Base-by-base conservation (phyloP, 1,140 invertebrate species). In the Drosophila sproati region DNA sequence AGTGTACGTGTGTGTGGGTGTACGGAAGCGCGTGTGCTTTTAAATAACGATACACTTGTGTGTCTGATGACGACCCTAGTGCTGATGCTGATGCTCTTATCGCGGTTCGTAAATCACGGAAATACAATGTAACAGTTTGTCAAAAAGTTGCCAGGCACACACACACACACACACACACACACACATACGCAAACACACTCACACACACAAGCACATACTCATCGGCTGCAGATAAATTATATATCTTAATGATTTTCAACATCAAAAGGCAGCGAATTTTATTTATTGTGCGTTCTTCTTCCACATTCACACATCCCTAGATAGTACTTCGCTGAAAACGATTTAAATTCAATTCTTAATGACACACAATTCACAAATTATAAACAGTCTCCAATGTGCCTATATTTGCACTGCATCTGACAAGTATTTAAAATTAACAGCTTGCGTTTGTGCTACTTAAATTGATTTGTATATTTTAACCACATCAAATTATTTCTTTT, bases 91-190 rank as follows among this genome's bases (percentile, higher is more conserved):
- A 43, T 50, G 48, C 68, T 72, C 61, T 75, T 61, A 73, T 70
- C 52, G 52, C 54, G 28, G 20, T 51, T 41, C 66, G 63, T 77
- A 77, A 77, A 77, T 77, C 77, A 67, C 69, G 59, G 63, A 69
- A 73, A 66, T 67, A 77, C 77, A 82, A 77, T 82, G 74, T 63
- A 80, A 80, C 70, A 70, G 69, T 80, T 82, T 80, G 77, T 78
- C 67, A 82, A 64, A 74, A 80, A 56, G 69, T 77, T 77, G 77
- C 39, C 76, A 78, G 43, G 4, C 75, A n/a, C 34, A 20, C 50
- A 34, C 29, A 55, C 72, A 60, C 41, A 60, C 55, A 43, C 43
- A 51, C 32, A 41, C 54, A 41, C 43, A 12, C 66, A 52, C 10
- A 52, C 50, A 52, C 8, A n/a, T 35, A 29, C 28, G 29, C 4